These are phyloP conservation scores for Montifringilla adamsi DNA, from an alignment of 2,113 vertebrate species.

Conservation along the genomic window DNA sequence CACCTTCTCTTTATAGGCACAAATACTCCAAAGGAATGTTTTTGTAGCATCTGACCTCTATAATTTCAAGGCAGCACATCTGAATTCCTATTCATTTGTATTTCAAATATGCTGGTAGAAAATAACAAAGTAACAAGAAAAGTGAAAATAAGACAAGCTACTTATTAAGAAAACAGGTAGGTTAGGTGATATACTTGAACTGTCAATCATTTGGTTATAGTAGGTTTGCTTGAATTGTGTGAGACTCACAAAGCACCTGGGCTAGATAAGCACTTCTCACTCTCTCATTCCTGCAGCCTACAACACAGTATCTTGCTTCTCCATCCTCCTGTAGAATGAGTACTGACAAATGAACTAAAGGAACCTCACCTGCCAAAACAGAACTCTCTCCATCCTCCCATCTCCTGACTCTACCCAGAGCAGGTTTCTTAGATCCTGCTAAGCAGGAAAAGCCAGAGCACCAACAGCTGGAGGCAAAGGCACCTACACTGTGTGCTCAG, in stretches of 20 bases:
- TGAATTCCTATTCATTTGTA: neutral
- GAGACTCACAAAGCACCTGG: neutral
- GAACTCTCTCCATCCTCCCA: neutral
- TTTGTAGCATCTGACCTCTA: neutral
- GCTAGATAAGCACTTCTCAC: neutral
- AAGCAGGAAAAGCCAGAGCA: neutral
- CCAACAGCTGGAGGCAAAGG: neutral
- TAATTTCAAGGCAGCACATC: neutral
- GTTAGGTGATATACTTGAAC: neutral
- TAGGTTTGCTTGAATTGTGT: neutral
- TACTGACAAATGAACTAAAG: neutral
- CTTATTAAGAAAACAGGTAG: neutral
- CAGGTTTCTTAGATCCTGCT: neutral
- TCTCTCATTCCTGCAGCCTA: neutral
- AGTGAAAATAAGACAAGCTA: neutral
- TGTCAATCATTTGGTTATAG: neutral
- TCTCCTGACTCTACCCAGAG: neutral
- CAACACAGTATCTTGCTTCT: neutral
- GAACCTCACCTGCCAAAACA: neutral
- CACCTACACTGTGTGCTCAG: fast-evolving
- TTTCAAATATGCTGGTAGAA: neutral
- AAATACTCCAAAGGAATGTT: neutral
- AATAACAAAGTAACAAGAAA: neutral
- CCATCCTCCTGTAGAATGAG: neutral
- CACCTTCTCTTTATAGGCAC: neutral